Percentiles rank a stretch among this genome's conserved stretches.
These are phyloP conservation scores for Diplogasteroides magnus DNA, from an alignment of 1,140 invertebrate species.

Conservation along the genomic window DNA sequence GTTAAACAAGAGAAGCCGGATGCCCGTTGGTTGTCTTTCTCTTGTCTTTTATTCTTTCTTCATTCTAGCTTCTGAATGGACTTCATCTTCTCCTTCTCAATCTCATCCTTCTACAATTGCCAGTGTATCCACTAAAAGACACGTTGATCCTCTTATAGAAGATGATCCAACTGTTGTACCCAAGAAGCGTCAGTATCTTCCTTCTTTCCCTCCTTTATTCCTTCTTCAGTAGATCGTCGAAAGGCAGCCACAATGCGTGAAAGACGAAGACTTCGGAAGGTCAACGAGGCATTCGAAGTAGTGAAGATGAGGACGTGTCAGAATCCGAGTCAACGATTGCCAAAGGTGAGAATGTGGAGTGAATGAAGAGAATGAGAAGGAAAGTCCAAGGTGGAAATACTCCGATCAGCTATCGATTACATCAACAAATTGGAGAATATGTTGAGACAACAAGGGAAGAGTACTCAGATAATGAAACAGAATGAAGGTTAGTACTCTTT, in stretches of 20 bases:
- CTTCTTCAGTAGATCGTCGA: conserved; percentile 81
- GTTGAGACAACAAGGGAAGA: conserved; percentile 50
- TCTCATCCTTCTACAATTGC: too few relatives aligned
- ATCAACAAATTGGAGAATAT: conserved; percentile 81
- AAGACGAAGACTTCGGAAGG: conserved; percentile 81
- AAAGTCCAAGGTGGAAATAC: conserved; percentile 70
- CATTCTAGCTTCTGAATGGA: too few relatives aligned
- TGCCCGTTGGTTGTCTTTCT: too few relatives aligned
- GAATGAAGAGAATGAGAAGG: background rate
- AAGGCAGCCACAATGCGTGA: conserved; percentile 93
- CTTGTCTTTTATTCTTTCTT: too few relatives aligned
- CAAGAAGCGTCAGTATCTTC: background rate
- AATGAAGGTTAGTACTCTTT: conserved; percentile 13
- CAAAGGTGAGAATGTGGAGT: conserved; percentile 66
- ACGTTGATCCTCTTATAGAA: conserved; percentile 4
- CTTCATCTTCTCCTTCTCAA: too few relatives aligned
- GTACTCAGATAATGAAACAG: conserved; percentile 43
- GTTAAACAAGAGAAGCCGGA: too few relatives aligned
- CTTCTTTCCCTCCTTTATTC: background rate
- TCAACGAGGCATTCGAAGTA: conserved; percentile 95
- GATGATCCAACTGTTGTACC: conserved; percentile 21
- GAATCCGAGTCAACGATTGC: conserved; percentile 86
- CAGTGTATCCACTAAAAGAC: too few relatives aligned
- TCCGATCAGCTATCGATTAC: conserved; percentile 92
- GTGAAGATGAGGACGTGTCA: conserved; percentile 83